Percentiles rank a stretch among this genome's conserved stretches.
Evolutionary conservation across 2,797 vertebrate species (phyloP).

Genomic region (Microctenopoma stevenorrisi): DNA sequence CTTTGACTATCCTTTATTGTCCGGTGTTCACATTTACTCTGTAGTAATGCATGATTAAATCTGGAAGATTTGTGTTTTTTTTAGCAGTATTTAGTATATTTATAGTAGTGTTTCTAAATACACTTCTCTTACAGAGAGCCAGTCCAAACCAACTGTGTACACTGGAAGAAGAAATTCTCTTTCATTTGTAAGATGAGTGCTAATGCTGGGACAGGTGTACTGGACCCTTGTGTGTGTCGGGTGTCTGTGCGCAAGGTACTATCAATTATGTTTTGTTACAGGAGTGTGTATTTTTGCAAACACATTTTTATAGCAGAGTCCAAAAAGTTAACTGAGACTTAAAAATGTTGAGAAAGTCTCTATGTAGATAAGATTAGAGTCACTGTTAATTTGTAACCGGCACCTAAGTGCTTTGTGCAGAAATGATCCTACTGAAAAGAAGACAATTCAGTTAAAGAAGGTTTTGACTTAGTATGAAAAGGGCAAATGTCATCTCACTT

Average conservation of each 20-base stretch:
- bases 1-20: background rate
- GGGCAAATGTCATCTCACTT: background rate
- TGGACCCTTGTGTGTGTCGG: constrained; percentile 92
- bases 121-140: constrained; percentile 83
- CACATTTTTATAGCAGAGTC: constrained; percentile 4
- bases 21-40: background rate
- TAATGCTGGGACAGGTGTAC: constrained; percentile 89
- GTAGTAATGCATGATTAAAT: background rate
- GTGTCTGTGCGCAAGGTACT: constrained; percentile 96
- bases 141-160: constrained; percentile 94
- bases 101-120: constrained; percentile 9
- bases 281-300: background rate
- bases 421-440: background rate
- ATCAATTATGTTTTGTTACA: constrained; percentile 21
- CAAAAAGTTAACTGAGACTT: background rate
- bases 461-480: background rate
- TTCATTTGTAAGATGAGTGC: constrained; percentile 97
- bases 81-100: background rate
- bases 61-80: background rate
- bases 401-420: background rate
- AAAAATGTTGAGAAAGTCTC: constrained; percentile 5
- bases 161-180: constrained; percentile 92
- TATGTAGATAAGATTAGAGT: constrained; percentile 2
- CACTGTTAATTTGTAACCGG: constrained; percentile 37
- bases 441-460: background rate